Base-by-base conservation (phyloP, 2,888 invertebrate genomes). In the Drosophila longiperda region DNA sequence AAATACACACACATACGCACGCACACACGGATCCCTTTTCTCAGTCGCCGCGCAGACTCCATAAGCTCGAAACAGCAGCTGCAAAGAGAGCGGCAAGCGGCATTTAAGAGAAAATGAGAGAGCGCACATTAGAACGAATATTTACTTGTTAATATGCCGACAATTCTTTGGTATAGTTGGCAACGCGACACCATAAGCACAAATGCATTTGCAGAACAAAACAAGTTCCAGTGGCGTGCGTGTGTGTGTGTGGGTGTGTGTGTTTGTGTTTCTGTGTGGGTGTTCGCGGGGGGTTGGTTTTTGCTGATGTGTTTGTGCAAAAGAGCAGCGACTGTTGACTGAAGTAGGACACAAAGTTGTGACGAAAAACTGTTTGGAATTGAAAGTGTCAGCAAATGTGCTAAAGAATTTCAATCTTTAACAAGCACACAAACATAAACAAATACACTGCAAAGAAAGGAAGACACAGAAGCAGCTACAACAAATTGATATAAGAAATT, bases 21-120 rank as follows among this genome's bases (percentile, higher is more conserved):
- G 26, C 40, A 66, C 11, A 32, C 12, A n/a, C 23, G 23, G 23
- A 26, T 45, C 45, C n/a, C 36, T 26, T 29, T 55, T 29, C 79
- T 74, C 40, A 29, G 71, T 79, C 67, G 80, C 45, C 42, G 76
- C 80, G 80, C 80, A 73, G 80, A 80, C 76, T 80, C 78, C 75
- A 55, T 61, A 61, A 58, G 53, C 3, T 15, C 15, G 29, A 2
- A 34, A 17, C n/a, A 17, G 15, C 42, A 17, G 15, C 63, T 26
- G 33, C 40, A 42, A 33, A 63, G 59, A 73, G 58, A 54, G 45
- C 33, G 2, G 15, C 2, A 38, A 7, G 26, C 6, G 29, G 9
- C 33, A 29, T 29, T 70, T 72, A 72, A 72, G 70, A 64, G 65
- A 20, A 20, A 11, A 23, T 5, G 5, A 42, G 32, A n/a, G 5